Evolutionary conservation across 2,888 invertebrate species (phyloP), one percentile per base, ranked within the genome.

Genomic region (Iselma pallidipennis): DNA sequence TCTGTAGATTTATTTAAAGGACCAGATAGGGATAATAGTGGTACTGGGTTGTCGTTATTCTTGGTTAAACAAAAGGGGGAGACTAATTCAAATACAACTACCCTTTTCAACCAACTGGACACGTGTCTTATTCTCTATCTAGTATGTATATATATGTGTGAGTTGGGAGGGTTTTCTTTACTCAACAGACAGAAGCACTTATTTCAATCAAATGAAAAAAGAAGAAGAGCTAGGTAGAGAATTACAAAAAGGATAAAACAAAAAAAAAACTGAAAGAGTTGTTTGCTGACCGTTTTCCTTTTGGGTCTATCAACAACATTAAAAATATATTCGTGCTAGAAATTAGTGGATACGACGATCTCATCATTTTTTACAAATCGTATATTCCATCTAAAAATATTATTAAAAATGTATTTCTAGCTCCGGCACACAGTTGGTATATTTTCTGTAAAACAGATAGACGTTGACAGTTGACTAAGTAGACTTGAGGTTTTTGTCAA

Each of bases 41-140:
- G 16, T 19, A 14, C 6, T 2, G 10, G 2, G 9, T 42, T 42
- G 23, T 23, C n/a, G 45, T 45, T 23, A 45, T n/a, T 45, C 45
- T 21, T 45, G 52, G 59, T 54, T 57, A 63, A 60, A 63, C 57
- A 63, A 63, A 63, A 63, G 57, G 50, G 51, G 29, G 31, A 1
- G 7, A 52, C 12, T 21, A 60, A 63, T 63, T 60, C 57, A 49
- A 48, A 57, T 45, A 42, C 50, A 54, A 60, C 57, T 57, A 63
- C 59, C 63, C 63, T 63, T 63, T 63, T 60, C 63, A 63, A 60
- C 50, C 49, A 48, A 54, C 57, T 42, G 54, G 63, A 63, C 63
- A 63, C 63, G 63, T 63, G 63, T 63, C 63, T n/a, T 23, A 19
- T 42, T 19, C 16, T 19, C 28, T 5, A 10, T 10, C 7, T 23